Percentiles rank a stretch among this genome's conserved stretches.
These are phyloP conservation scores for Nycticorax nycticorax DNA, from an alignment of 2,113 vertebrate genomes.

Conservation along the genomic window DNA sequence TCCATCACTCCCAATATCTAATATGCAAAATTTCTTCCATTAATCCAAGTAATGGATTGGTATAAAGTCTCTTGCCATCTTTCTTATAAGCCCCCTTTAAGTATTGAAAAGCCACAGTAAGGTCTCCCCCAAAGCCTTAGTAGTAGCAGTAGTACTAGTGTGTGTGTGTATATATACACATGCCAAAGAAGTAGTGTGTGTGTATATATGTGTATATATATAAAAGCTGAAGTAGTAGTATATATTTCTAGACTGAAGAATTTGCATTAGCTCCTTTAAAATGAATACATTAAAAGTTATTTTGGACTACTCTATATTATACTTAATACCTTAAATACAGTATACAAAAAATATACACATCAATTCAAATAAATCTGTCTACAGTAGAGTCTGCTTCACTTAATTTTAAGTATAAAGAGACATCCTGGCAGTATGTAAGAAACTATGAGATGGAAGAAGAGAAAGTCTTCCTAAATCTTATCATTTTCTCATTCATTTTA, in stretches of 20 bases:
- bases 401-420: background rate
- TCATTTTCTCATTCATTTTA: background rate
- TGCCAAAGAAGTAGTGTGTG: too few species aligned
- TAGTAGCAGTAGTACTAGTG: background rate
- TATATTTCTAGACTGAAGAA: background rate
- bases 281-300: background rate
- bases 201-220: background rate
- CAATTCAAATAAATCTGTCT: background rate
- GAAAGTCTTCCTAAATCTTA: background rate
- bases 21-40: background rate
- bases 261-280: background rate
- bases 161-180: too few species aligned
- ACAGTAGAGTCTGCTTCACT: background rate
- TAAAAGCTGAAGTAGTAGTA: background rate
- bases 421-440: background rate
- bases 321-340: background rate
- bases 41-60: background rate
- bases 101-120: background rate
- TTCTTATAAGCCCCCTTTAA: background rate
- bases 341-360: background rate
- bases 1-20: background rate
- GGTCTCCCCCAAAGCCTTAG: background rate
- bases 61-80: background rate
- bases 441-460: background rate
- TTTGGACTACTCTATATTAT: background rate